Base-by-base conservation (phyloP, 2,113 vertebrate genomes). In the Prochilodus magdalenae region DNA sequence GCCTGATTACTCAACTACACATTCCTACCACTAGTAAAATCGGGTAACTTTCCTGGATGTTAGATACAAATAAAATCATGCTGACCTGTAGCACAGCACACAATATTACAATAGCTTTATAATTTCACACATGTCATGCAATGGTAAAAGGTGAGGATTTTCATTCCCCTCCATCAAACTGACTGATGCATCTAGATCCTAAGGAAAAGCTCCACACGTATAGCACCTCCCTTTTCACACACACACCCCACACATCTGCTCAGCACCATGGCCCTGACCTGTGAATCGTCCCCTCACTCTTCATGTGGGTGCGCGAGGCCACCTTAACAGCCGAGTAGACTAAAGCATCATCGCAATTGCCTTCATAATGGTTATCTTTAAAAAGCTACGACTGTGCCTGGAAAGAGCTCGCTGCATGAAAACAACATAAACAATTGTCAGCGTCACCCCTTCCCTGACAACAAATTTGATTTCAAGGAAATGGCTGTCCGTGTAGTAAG, bases 391-490 rank as follows among this genome's bases (percentile, higher is more conserved):
- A 36, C 59, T 26, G 30, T 60, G 16, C 20, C 47, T 70, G 27
- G 27, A 49, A 73, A 67, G 69, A 40, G 53, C 47, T 55, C 36
- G 44, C 49, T 65, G 74, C 16, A 72, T 47, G 29, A 78, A 81
- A 71, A 70, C 44, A 70, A 40, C 26, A 65, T 57, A 59, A 81
- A 69, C 60, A 73, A 73, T 78, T 69, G 69, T 30, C 67, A 86
- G 75, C 26, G 69, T 63, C 75, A 22, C 72, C 79, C 77, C 71
- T 40, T 80, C 80, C 71, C 79, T 27, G 71, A 24, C 66, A 49
- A 81, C 87, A 82, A 81, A 91, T 94, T 90, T 91, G 88, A 92
- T 92, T 90, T 88, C 87, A 90, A 91, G 90, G 86, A 92, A 92
- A 89, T 88, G 80, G 87, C 88, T 84, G 87, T 91, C 90, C 85